A percentile compares a stretch with the other conserved stretches of the same genome.
Evolutionary conservation across 2,797 vertebrate species (phyloP).

Genomic region (Thaleichthys pacificus): DNA sequence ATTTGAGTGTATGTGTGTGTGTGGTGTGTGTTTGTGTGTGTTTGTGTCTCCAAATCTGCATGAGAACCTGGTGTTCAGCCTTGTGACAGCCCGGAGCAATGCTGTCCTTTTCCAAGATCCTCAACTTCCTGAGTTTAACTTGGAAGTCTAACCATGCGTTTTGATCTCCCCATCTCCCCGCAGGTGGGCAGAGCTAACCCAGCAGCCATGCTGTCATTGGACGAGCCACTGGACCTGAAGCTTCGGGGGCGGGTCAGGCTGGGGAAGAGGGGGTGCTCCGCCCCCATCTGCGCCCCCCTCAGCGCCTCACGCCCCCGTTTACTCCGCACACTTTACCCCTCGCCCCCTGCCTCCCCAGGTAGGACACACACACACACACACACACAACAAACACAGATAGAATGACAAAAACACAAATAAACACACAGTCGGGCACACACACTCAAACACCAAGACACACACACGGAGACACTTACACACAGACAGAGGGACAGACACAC

Average conservation of each 20-base stretch:
- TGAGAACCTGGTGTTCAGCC: no score
- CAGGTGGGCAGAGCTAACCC: conserved; percentile 41
- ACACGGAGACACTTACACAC: background rate
- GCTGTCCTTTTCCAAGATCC: no score
- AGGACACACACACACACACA: conserved; percentile 20
- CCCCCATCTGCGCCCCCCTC: conserved; percentile 68
- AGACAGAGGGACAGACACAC: no score
- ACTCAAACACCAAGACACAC: conserved; percentile 33
- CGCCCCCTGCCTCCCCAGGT: conserved; percentile 74
- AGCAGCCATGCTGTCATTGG: conserved; percentile 86
- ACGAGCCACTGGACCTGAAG: conserved; percentile 93
- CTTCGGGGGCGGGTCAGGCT: conserved; percentile 67
- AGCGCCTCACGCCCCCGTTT: conserved; percentile 66
- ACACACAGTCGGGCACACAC: conserved; percentile 37
- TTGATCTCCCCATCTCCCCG: conserved; percentile 4
- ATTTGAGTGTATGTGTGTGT: background rate
- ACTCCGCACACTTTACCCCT: conserved; percentile 60
- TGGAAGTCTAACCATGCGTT: no score
- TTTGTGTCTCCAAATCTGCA: no score
- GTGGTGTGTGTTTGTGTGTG: background rate
- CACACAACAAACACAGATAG: conserved; percentile 37
- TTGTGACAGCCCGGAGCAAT: no score
- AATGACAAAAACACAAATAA: conserved; percentile 23
- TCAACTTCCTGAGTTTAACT: no score
- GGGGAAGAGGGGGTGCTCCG: conserved; percentile 73